Evolutionary conservation across 2,797 vertebrate species (phyloP).

Genomic region (Tenualosa ilisha): DNA sequence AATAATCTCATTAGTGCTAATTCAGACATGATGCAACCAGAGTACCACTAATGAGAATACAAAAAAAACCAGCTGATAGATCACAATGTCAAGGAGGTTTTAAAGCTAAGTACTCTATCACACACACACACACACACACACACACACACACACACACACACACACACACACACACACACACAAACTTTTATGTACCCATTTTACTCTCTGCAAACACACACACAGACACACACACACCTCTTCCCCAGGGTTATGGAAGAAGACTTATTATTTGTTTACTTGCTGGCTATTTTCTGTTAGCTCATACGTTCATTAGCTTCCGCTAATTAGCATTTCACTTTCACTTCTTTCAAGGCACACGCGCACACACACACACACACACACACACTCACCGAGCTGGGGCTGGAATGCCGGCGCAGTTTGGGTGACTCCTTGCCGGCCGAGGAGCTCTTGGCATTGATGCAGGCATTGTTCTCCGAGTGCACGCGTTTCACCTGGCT

Average conservation of each 20-base stretch:
- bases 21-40: neutral
- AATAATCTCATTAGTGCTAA: neutral
- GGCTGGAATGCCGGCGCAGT: constrained; percentile 90
- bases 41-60: neutral
- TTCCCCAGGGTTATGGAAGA: neutral
- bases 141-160: constrained; percentile 25
- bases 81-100: neutral
- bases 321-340: neutral
- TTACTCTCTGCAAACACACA: neutral
- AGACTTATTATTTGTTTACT: too few species aligned
- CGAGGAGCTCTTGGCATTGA: constrained; percentile 87
- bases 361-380: neutral
- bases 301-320: too few species aligned
- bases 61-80: neutral
- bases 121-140: neutral
- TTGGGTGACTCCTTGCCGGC: constrained; percentile 86
- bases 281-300: too few species aligned
- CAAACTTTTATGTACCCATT: too few species aligned
- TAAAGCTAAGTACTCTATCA: neutral
- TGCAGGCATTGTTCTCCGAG: constrained; percentile 97
- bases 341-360: neutral
- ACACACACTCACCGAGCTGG: constrained; percentile 84
- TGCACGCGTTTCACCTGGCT: constrained; percentile 96
- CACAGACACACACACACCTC: neutral
- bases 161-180: neutral